Evolutionary conservation across 2,888 invertebrate species (phyloP).

Genomic region (Lissocephala sabroskyi): DNA sequence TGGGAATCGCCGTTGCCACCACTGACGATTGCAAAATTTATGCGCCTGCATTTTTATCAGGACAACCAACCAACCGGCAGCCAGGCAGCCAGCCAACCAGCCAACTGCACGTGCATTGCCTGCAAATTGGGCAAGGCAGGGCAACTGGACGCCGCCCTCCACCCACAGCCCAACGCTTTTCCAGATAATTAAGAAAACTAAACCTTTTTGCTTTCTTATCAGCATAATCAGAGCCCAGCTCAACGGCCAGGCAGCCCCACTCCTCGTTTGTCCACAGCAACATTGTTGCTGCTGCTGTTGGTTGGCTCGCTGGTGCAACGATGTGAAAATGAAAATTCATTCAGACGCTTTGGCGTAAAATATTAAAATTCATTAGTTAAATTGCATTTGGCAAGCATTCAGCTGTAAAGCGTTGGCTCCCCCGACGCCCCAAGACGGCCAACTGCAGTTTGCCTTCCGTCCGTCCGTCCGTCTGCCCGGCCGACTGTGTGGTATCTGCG

Average conservation of each 20-base stretch:
- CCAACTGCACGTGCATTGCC: slow-evolving; percentile 25
- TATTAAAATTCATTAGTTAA: slow-evolving; percentile 68
- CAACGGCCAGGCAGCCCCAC: background rate
- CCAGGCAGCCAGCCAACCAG: no score
- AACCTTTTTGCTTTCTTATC: slow-evolving; percentile 54
- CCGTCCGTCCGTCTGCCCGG: slow-evolving; percentile 13
- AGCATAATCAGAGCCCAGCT: slow-evolving; percentile 44
- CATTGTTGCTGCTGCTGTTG: slow-evolving; percentile 25
- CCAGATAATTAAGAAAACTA: slow-evolving; percentile 59
- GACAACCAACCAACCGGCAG: no score
- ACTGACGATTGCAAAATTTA: slow-evolving; percentile 36
- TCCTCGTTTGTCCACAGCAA: slow-evolving; percentile 12
- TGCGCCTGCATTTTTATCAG: slow-evolving; percentile 28
- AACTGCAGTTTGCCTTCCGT: background rate
- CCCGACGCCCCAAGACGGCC: slow-evolving; percentile 1
- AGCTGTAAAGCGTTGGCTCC: slow-evolving; percentile 47
- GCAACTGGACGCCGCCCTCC: slow-evolving; percentile 5
- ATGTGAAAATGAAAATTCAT: slow-evolving; percentile 67
- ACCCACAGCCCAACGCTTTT: slow-evolving; percentile 26
- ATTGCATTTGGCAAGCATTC: slow-evolving; percentile 63
- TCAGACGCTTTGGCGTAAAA: slow-evolving; percentile 59
- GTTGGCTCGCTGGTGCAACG: slow-evolving; percentile 43
- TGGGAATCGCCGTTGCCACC: slow-evolving; percentile 19
- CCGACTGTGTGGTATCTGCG: slow-evolving; percentile 12
- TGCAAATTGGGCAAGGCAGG: slow-evolving; percentile 25